phyloP scores from a whole-genome alignment of 2,888 invertebrate species.

The Acholoe squamosa region DNA sequence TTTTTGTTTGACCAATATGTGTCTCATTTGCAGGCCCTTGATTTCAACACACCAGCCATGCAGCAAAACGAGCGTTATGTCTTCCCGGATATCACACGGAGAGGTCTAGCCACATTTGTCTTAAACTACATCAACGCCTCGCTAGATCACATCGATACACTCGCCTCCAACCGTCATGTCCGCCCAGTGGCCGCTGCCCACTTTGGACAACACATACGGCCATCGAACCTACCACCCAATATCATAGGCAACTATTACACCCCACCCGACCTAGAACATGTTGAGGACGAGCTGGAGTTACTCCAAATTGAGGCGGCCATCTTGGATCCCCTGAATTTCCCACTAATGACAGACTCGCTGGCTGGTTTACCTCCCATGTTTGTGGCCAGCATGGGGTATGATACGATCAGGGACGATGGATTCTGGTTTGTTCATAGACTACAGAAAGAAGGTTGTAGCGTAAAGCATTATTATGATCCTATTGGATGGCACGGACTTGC shows the following conservation, averaged over 20 bases:
- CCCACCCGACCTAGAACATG: background rate
- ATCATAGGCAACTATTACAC: background rate
- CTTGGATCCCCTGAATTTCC: constrained; percentile 34
- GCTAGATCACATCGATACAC: background rate
- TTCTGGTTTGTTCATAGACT: constrained; percentile 7
- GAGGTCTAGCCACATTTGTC: background rate
- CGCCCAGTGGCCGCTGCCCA: constrained; percentile 14
- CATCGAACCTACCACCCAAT: background rate
- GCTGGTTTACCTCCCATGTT: background rate
- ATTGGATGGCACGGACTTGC: background rate
- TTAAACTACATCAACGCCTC: constrained; percentile 33
- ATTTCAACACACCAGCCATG: constrained; percentile 1
- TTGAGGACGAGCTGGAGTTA: background rate
- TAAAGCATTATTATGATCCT: constrained; percentile 17
- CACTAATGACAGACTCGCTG: background rate
- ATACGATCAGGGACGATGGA: constrained; percentile 15
- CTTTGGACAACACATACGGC: constrained; percentile 6
- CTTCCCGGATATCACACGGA: background rate
- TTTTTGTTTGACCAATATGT: background rate
- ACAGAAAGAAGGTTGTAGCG: background rate
- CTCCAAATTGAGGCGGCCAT: constrained; percentile 12
- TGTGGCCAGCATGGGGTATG: constrained; percentile 20
- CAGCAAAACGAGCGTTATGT: constrained; percentile 31
- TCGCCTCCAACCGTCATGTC: constrained; percentile 28
- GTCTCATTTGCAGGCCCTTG: background rate